Evolutionary conservation across 2,113 vertebrate genomes (phyloP).

Genomic region (Marcusenius ussheri): DNA sequence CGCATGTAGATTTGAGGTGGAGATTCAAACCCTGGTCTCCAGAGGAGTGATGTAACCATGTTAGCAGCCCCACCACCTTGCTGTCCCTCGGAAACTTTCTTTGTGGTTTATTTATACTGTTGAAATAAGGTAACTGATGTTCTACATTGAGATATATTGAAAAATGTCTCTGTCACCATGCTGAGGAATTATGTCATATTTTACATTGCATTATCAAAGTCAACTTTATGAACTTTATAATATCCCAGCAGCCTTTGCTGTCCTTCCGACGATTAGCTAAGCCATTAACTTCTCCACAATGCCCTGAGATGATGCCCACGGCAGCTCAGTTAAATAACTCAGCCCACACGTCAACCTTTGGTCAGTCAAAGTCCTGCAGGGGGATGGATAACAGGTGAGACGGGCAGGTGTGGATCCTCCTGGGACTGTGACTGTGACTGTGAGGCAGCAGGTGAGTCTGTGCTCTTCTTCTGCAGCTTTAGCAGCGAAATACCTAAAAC

Average conservation of each 20-base stretch:
- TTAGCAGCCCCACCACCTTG: neutral
- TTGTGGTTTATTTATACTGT: neutral
- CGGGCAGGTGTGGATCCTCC: slow-evolving; percentile 41
- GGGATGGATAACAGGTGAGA: slow-evolving; percentile 44
- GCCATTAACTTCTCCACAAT: neutral
- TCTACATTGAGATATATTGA: neutral
- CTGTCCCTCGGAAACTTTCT: neutral
- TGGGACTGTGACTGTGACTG: slow-evolving; percentile 30
- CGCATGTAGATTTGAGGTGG: no score
- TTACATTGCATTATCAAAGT: neutral
- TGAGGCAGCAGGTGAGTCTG: slow-evolving; percentile 43
- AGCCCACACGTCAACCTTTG: slow-evolving; percentile 90
- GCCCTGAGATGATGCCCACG: neutral
- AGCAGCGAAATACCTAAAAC: neutral
- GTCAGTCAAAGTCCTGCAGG: slow-evolving; percentile 71
- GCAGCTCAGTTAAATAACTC: slow-evolving; percentile 78
- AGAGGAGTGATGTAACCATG: no score
- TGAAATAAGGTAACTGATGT: neutral
- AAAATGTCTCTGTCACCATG: neutral
- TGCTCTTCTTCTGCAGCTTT: slow-evolving; percentile 25
- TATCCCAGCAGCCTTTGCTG: neutral
- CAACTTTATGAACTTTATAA: neutral
- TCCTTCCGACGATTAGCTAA: neutral
- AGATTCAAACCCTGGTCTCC: no score
- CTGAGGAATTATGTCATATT: neutral